phyloP scores from a whole-genome alignment of 2,888 invertebrate genomes.

The Masnerella sp. region DNA sequence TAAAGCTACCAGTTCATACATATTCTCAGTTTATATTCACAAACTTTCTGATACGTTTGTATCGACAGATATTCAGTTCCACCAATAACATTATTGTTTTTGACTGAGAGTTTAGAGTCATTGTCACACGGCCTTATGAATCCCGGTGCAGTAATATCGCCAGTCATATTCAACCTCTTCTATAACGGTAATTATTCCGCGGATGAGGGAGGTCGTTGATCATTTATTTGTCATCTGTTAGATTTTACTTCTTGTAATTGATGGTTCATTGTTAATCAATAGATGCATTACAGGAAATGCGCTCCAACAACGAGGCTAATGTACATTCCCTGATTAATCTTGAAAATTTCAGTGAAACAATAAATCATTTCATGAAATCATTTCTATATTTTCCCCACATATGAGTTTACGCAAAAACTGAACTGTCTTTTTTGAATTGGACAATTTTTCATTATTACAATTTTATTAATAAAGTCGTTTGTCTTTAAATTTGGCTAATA shows the following conservation, averaged over 20 bases:
- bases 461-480: too few species aligned
- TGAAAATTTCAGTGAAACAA: too few species aligned
- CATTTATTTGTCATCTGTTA: constrained; percentile 30
- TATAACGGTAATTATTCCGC: constrained; percentile 37
- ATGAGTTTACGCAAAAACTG: too few species aligned
- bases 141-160: constrained; percentile 20
- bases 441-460: too few species aligned
- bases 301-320: too few species aligned
- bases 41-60: neutral
- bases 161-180: constrained; percentile 33
- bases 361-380: too few species aligned
- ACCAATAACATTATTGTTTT: constrained; percentile 25
- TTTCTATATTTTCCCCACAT: too few species aligned
- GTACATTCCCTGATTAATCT: too few species aligned
- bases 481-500: too few species aligned
- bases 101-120: constrained; percentile 38
- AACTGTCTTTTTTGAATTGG: too few species aligned
- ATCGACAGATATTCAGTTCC: constrained; percentile 10
- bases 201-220: constrained; percentile 28
- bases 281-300: too few species aligned
- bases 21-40: too few species aligned
- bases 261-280: constrained; percentile 16
- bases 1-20: neutral
- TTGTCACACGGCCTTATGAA: constrained; percentile 21
- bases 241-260: constrained; percentile 27